phyloP scores from a whole-genome alignment of 2,888 invertebrate species.

The Ornithoptera alexandrae region DNA sequence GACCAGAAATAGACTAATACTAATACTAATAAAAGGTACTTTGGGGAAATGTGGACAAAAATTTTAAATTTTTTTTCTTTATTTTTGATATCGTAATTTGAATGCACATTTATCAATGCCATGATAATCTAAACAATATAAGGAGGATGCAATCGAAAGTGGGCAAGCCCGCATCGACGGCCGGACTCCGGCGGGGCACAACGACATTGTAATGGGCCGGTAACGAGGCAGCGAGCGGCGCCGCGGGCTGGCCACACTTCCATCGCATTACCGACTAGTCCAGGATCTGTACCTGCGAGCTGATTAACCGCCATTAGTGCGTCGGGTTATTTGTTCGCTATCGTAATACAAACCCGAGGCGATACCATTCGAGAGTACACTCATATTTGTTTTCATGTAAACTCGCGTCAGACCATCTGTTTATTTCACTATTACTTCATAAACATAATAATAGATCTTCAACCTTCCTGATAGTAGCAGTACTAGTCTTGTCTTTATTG shows the following conservation, averaged over 20 bases:
- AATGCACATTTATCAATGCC: no score
- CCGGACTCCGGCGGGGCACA: constrained; percentile 39
- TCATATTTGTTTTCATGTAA: constrained; percentile 13
- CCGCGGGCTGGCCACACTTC: constrained; percentile 36
- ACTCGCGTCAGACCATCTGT: neutral
- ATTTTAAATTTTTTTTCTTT: no score
- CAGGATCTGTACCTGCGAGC: constrained; percentile 22
- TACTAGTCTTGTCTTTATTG: no score
- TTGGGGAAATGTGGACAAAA: no score
- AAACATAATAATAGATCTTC: no score
- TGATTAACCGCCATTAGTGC: constrained; percentile 25
- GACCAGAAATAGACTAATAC: no score
- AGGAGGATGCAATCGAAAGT: constrained; percentile 21
- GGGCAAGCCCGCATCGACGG: constrained; percentile 5
- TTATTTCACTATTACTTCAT: neutral
- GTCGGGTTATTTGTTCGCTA: constrained; percentile 18
- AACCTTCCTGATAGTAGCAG: no score
- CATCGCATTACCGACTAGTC: constrained; percentile 26
- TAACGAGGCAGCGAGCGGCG: constrained; percentile 42
- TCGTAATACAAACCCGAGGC: constrained; percentile 14
- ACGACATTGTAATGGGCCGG: constrained; percentile 45
- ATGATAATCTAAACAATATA: neutral
- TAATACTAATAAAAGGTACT: no score
- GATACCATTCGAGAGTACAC: constrained; percentile 8
- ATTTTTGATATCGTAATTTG: no score